Conservation (phyloP, 2,113 vertebrate genomes). For the Peromyscus maniculatus region DNA sequence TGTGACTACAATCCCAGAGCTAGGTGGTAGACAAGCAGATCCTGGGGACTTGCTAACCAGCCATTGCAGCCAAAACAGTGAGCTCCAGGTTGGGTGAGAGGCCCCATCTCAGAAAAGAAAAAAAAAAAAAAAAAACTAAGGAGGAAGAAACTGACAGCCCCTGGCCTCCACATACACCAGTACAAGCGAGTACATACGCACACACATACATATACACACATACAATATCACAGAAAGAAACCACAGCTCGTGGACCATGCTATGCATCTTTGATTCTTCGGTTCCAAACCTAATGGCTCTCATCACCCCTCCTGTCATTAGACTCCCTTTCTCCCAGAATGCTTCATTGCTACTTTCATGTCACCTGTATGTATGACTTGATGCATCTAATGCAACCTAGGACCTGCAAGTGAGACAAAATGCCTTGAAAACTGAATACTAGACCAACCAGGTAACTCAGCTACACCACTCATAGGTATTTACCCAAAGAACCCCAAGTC, state of each 20-base stretch:
- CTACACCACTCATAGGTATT: neutral
- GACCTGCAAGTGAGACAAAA: neutral
- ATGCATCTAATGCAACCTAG: neutral
- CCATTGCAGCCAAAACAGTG: neutral
- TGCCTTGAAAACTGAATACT: neutral
- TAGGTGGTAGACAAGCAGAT: neutral
- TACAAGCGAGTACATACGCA: neutral
- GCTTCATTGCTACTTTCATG: neutral
- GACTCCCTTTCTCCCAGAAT: neutral
- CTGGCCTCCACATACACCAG: neutral
- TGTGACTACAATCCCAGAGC: neutral
- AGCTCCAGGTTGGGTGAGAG: no score
- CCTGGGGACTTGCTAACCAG: neutral
- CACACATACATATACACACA: neutral
- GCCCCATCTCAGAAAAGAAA: neutral
- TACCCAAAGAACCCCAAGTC: neutral
- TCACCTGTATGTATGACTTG: neutral
- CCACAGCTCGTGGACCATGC: neutral
- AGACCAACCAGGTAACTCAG: neutral
- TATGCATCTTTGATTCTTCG: neutral
- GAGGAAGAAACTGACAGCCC: neutral
- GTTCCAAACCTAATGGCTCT: neutral
- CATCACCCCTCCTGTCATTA: neutral
- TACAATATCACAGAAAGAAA: neutral
- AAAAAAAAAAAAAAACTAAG: neutral